Conservation (phyloP, 1,140 invertebrate species). For the Ips typographus region DNA sequence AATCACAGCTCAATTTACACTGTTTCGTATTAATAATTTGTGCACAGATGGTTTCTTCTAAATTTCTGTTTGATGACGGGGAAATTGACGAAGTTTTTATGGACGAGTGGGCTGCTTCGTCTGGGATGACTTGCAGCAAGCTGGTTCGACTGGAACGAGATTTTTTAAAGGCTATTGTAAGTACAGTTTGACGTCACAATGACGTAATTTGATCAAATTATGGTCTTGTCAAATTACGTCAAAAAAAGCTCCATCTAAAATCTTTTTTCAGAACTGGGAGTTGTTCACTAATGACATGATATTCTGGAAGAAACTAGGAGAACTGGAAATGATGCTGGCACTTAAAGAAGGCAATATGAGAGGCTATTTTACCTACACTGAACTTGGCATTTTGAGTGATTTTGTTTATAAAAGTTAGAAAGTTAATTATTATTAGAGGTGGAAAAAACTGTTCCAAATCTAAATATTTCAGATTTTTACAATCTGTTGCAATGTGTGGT, state of each 20-base stretch:
- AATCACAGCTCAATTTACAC: background rate
- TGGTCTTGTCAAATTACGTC: too few relatives aligned
- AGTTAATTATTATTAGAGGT: background rate
- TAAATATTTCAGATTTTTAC: constrained; percentile 47
- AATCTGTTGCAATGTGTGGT: constrained; percentile 59
- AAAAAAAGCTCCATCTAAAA: background rate
- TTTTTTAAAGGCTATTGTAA: constrained; percentile 89
- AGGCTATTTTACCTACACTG: constrained; percentile 86
- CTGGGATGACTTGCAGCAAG: constrained; percentile 69
- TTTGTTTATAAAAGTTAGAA: constrained; percentile 43
- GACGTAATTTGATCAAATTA: too few relatives aligned
- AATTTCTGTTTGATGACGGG: constrained; percentile 91
- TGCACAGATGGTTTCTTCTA: constrained; percentile 89
- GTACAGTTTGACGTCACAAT: constrained; percentile 39
- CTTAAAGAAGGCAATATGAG: constrained; percentile 65
- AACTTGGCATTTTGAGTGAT: constrained; percentile 67
- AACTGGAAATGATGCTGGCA: constrained; percentile 71
- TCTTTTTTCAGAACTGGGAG: constrained; percentile 73
- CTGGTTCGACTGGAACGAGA: constrained; percentile 84
- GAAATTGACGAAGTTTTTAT: constrained; percentile 87
- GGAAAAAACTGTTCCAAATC: background rate
- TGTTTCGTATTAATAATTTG: background rate
- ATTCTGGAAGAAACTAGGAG: constrained; percentile 68
- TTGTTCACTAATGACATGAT: constrained; percentile 72
- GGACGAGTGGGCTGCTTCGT: constrained; percentile 84